Conservation (phyloP, 1,140 invertebrate species). For the Penaeus vannamei region DNA sequence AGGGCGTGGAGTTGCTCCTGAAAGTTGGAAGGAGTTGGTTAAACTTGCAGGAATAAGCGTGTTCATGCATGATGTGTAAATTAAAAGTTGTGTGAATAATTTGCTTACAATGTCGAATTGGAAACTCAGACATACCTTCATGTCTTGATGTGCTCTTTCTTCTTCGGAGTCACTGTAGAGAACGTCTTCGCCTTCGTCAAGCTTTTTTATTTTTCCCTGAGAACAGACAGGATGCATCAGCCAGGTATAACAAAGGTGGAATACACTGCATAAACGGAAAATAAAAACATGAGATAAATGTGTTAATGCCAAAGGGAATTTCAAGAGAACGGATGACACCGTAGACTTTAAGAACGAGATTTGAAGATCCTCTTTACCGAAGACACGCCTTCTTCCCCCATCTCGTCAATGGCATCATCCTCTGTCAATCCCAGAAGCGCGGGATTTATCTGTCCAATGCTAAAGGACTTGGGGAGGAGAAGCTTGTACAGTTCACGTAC, state of each 20-base stretch:
- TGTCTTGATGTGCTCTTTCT: slow-evolving; percentile 38
- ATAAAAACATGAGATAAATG: too few species aligned
- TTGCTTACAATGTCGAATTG: neutral
- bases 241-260: neutral
- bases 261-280: too few species aligned
- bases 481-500: slow-evolving; percentile 78
- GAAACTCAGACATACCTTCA: slow-evolving; percentile 10
- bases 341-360: neutral
- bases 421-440: slow-evolving; percentile 57
- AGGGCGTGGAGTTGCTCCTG: slow-evolving; percentile 71
- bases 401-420: neutral
- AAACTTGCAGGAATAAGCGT: neutral
- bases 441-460: slow-evolving; percentile 71
- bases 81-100: neutral
- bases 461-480: slow-evolving; percentile 72
- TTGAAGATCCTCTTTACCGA: neutral
- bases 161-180: slow-evolving; percentile 49
- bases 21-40: slow-evolving; percentile 1
- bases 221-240: neutral
- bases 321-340: neutral
- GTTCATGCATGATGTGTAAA: neutral
- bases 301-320: too few species aligned
- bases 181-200: slow-evolving; percentile 46
- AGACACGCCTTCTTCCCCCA: neutral
- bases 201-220: neutral